Evolutionary conservation across 2,113 vertebrate genomes (phyloP).

Genomic region (Irena cyanogastra): DNA sequence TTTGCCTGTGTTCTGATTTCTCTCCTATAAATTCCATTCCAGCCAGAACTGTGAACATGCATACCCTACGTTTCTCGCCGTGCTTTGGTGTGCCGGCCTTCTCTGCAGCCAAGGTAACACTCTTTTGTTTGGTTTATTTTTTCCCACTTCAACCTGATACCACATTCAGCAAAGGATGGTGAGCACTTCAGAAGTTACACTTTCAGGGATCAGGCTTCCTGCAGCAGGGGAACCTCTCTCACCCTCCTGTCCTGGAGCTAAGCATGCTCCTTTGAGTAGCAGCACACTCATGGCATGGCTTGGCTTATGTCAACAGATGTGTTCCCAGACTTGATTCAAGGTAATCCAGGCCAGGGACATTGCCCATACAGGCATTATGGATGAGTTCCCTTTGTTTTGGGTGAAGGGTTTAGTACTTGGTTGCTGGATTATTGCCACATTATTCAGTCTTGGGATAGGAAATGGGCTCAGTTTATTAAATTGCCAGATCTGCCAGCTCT

Average conservation of each 20-base stretch:
- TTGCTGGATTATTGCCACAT: background rate
- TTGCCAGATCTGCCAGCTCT: background rate
- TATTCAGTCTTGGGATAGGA: background rate
- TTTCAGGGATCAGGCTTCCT: background rate
- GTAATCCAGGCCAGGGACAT: background rate
- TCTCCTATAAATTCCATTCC: background rate
- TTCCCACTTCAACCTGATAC: background rate
- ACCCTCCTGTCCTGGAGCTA: background rate
- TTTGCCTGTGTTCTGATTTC: background rate
- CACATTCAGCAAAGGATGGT: background rate
- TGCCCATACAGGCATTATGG: background rate
- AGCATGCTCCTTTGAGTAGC: background rate
- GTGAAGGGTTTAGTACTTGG: background rate
- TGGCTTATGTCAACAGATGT: background rate
- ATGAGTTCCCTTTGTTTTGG: background rate
- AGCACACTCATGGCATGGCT: background rate
- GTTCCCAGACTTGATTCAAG: background rate
- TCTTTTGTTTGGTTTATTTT: background rate
- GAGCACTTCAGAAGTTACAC: rapidly evolving
- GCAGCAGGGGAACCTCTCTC: too few species aligned
- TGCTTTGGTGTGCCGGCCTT: slow-evolving; percentile 91
- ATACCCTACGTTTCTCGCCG: slow-evolving; percentile 87
- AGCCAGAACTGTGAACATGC: slow-evolving; percentile 92
- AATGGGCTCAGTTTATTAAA: background rate
- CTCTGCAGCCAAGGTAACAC: slow-evolving; percentile 91